Base-by-base conservation (phyloP, 1,140 invertebrate genomes). In the Scylla paramamosain region DNA sequence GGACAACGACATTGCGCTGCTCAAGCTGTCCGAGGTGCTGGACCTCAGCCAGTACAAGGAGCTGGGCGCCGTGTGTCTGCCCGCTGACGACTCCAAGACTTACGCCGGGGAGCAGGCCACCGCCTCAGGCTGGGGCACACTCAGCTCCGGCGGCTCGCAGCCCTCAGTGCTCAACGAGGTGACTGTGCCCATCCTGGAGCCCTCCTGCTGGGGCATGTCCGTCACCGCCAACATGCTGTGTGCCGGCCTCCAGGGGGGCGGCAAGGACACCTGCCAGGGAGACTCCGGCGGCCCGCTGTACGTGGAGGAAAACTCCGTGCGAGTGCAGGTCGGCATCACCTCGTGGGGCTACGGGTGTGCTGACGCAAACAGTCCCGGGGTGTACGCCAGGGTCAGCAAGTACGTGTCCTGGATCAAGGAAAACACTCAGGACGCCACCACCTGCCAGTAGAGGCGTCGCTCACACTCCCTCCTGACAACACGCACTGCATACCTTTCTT, bases 271-370 rank as follows among this genome's bases (percentile, higher is more conserved):
- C 0, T 98, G 98, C 96, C 98, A 98, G 97, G 98, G 96, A 59
- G 96, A 96, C 92, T 95, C 94, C 48, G 96, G 96, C 29, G 96
- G 96, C 20, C 96, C 96, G 25, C 95, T 96, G 10, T 84, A 94
- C 67, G 77, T 92, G 94, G 59, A 39, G n/a, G 92, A 93, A 28
- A 20, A 14, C 89, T 12, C 39, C 89, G 45, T 39, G 48, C 20
- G n/a, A 14, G 29, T 59, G 14, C 89, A 48, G 89, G 45, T 91
- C 29, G 98, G 98, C 0, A 96, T 98, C 0, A 98, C 98, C 0
- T 98, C 98, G 0, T 98, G 98, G 96, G 98, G 98, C 0, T 91
- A 48, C 45, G 98, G 98, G 0, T 98, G 98, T 96, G 98, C 97
- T 4, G 96, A 96, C 88, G 96, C 97, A 84, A 97, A 97, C n/a